phyloP scores from a whole-genome alignment of 2,113 vertebrate species.

The Polypterus bichir region DNA sequence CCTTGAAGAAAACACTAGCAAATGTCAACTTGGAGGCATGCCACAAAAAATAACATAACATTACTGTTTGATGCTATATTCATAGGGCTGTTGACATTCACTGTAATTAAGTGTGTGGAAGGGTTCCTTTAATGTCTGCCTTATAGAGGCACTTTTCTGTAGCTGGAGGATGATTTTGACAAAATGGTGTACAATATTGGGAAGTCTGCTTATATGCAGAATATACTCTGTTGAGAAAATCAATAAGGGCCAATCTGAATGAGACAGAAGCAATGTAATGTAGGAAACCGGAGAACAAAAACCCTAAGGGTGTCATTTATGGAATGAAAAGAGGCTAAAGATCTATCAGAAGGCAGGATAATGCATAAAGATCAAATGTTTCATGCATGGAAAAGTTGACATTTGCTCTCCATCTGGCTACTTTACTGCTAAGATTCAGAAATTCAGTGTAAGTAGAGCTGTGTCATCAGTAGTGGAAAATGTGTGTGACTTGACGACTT shows the following conservation, averaged over 20 bases:
- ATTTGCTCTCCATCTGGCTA: slow-evolving; percentile 22
- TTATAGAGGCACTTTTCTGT: slow-evolving; percentile 4
- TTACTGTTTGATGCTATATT: slow-evolving; percentile 29
- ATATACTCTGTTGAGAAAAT: slow-evolving; percentile 20
- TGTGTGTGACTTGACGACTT: too few relatives aligned
- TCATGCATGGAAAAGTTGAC: not conserved
- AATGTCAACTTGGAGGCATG: slow-evolving; percentile 23
- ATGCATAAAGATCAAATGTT: slow-evolving; percentile 3
- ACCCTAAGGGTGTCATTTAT: slow-evolving; percentile 8
- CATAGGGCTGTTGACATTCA: slow-evolving; percentile 30
- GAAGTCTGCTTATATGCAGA: too few relatives aligned
- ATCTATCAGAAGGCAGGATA: not conserved
- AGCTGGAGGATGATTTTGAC: slow-evolving; percentile 12
- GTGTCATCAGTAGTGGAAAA: too few relatives aligned
- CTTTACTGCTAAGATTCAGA: too few relatives aligned
- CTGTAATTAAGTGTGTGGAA: slow-evolving; percentile 38
- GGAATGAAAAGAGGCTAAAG: not conserved
- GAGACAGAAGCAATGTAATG: slow-evolving; percentile 10
- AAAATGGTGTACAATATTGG: slow-evolving; percentile 9
- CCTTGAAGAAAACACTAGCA: slow-evolving; percentile 5
- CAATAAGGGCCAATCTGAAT: slow-evolving; percentile 19
- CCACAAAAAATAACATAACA: slow-evolving; percentile 26
- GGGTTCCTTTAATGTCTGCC: slow-evolving; percentile 19
- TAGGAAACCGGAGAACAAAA: slow-evolving; percentile 23
- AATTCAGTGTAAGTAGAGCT: too few relatives aligned